Conservation (phyloP, 2,797 vertebrate genomes). For the Sebastes reedi region DNA sequence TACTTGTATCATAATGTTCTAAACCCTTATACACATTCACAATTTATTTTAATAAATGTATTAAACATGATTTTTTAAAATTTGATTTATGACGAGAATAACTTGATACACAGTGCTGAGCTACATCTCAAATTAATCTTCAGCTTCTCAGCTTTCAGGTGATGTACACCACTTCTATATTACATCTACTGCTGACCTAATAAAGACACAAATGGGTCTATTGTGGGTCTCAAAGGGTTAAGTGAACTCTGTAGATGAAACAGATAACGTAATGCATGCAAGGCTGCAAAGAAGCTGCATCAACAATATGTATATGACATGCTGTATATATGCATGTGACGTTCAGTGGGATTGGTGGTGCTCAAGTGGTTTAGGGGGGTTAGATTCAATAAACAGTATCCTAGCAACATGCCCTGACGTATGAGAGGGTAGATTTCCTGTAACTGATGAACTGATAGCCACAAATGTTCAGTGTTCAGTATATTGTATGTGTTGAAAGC, state of each 20-base stretch:
- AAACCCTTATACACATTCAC: no score
- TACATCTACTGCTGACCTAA: no score
- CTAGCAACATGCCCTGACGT: constrained; percentile 41
- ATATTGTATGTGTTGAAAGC: neutral
- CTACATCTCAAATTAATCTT: no score
- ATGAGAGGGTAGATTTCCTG: constrained; percentile 26
- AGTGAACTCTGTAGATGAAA: neutral
- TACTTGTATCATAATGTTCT: no score
- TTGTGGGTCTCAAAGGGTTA: no score
- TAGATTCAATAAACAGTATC: constrained; percentile 34
- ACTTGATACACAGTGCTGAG: no score
- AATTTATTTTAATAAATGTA: no score
- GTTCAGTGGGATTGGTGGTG: neutral
- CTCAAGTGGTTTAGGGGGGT: neutral
- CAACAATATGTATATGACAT: neutral
- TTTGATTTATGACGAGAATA: no score
- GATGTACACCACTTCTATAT: no score
- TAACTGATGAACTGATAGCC: constrained; percentile 14
- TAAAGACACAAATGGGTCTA: no score
- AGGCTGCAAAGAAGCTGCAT: neutral
- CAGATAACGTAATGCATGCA: neutral
- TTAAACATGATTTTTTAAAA: no score
- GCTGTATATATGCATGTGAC: neutral
- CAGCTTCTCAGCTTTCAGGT: no score
- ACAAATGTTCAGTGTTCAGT: neutral